A percentile compares a stretch with the other conserved stretches of the same genome.
phyloP scores from a whole-genome alignment of 2,113 vertebrate genomes.

The Melanostigma gelatinosum region DNA sequence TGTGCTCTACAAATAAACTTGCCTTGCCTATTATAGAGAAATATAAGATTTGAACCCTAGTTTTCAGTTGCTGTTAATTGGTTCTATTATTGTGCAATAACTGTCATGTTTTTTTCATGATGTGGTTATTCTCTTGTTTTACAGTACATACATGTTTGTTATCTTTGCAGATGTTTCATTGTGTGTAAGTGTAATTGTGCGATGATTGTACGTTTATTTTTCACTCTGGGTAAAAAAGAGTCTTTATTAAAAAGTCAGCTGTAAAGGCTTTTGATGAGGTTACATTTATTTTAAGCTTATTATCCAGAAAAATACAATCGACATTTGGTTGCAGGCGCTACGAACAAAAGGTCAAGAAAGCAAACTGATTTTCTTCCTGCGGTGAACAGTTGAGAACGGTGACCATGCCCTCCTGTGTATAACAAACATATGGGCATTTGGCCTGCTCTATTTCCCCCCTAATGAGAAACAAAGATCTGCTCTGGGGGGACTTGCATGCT shows the following conservation, averaged over 20 bases:
- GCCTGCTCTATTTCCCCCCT: conserved; percentile 76
- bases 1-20: no score
- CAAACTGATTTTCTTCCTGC: conserved; percentile 56
- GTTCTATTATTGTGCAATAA: background rate
- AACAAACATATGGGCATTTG: conserved; percentile 79
- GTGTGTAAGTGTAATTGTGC: background rate
- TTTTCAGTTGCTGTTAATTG: background rate
- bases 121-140: background rate
- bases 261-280: conserved; percentile 36
- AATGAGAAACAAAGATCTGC: conserved; percentile 82
- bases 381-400: conserved; percentile 63
- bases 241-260: conserved; percentile 27
- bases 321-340: conserved; percentile 54
- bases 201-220: conserved; percentile 22
- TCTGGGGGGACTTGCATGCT: conserved; percentile 75
- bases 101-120: background rate
- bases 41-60: background rate
- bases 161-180: conserved; percentile 4
- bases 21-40: background rate
- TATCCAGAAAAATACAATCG: conserved; percentile 53
- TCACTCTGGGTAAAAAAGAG: conserved; percentile 16
- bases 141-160: background rate
- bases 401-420: conserved; percentile 75
- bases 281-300: conserved; percentile 37
- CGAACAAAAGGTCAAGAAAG: conserved; percentile 73